Evolutionary conservation across 1,140 invertebrate genomes (phyloP).

Genomic region (Carposina sasakii): DNA sequence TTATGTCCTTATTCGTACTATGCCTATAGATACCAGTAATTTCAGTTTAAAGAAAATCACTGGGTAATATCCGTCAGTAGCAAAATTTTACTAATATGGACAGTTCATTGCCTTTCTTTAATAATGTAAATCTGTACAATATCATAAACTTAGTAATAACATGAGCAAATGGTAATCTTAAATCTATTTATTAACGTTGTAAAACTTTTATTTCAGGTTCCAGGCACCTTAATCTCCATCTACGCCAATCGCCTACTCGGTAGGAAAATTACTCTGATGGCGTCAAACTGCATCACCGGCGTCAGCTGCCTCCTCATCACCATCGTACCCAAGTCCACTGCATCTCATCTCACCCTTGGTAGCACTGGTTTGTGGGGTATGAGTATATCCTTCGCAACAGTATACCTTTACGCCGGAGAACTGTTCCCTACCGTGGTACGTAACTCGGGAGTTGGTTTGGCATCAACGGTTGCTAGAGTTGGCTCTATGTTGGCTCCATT

Average conservation of each 20-base stretch:
- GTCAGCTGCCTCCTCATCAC: slow-evolving; percentile 77
- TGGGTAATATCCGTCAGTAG: not conserved
- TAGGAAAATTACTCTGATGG: slow-evolving; percentile 76
- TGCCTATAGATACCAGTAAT: too few relatives aligned
- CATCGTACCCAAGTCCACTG: slow-evolving; percentile 59
- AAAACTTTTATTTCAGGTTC: slow-evolving; percentile 69
- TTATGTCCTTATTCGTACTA: too few relatives aligned
- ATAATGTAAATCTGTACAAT: not conserved
- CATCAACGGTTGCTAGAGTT: slow-evolving; percentile 73
- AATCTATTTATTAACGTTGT: slow-evolving; percentile 10
- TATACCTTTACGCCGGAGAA: slow-evolving; percentile 75
- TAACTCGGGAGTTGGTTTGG: slow-evolving; percentile 73
- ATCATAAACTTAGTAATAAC: not conserved
- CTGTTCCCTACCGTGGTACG: slow-evolving; percentile 75
- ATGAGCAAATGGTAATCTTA: slow-evolving; percentile 41
- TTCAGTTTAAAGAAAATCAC: too few relatives aligned
- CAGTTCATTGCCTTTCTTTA: not conserved
- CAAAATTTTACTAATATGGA: not conserved
- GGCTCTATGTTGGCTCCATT: slow-evolving; percentile 74
- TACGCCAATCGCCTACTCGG: slow-evolving; percentile 78
- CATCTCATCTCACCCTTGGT: slow-evolving; percentile 68
- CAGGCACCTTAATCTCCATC: slow-evolving; percentile 79
- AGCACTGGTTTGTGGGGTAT: slow-evolving; percentile 76
- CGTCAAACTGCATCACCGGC: slow-evolving; percentile 76
- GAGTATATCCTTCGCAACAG: slow-evolving; percentile 73